Percentiles rank a stretch among this genome's conserved stretches.
Evolutionary conservation across 2,888 invertebrate genomes (phyloP).

Genomic region (Aphidoletes aphidimyza): DNA sequence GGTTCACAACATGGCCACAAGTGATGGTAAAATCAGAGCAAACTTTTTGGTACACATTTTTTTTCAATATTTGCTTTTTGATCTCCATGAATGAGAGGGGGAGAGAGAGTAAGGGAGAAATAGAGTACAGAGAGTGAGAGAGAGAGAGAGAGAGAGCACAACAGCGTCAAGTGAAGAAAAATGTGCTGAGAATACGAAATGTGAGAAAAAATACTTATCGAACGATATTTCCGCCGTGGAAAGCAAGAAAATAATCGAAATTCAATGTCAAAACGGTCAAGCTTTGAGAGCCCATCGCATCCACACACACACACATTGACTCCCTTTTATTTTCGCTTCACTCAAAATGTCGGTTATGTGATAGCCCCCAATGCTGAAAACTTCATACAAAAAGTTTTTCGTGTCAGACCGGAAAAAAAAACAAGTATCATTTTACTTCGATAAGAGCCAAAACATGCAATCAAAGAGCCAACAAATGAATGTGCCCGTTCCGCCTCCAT

Average conservation of each 20-base stretch:
- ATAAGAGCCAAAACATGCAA: neutral
- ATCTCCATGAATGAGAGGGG: too few species aligned
- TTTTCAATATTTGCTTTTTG: neutral
- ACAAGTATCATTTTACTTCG: constrained; percentile 15
- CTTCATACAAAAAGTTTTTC: constrained; percentile 38
- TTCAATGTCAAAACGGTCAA: constrained; percentile 42
- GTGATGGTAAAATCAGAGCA: neutral
- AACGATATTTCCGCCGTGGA: neutral
- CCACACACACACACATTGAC: neutral
- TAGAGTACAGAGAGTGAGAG: too few species aligned
- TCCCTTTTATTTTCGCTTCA: neutral
- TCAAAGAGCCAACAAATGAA: neutral
- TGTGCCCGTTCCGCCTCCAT: too few species aligned
- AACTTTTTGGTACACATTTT: neutral
- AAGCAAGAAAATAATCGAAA: constrained; percentile 1
- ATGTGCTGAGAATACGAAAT: neutral
- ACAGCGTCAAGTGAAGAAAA: neutral
- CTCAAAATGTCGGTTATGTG: constrained; percentile 1
- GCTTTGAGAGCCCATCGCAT: neutral
- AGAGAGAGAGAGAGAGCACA: neutral
- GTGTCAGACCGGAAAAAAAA: constrained; percentile 42
- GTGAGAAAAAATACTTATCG: neutral
- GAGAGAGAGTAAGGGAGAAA: too few species aligned
- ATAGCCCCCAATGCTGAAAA: neutral
- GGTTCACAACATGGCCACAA: neutral